These are phyloP conservation scores for Dinoponera quadriceps DNA, from an alignment of 1,140 invertebrate genomes.

Conservation along the genomic window DNA sequence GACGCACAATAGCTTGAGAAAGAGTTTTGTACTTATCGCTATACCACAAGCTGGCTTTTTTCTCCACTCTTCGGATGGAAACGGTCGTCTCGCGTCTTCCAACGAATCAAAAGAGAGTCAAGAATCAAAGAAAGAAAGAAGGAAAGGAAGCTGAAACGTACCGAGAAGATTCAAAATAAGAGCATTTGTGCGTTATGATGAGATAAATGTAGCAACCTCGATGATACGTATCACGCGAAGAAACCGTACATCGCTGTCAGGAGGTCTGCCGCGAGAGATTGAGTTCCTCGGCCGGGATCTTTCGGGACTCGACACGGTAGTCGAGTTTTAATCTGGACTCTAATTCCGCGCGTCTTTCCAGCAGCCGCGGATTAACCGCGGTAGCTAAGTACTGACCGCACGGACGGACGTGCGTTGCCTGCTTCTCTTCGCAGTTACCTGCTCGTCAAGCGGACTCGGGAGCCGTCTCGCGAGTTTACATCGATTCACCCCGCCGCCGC, in stretches of 20 bases:
- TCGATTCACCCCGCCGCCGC: conserved; percentile 63
- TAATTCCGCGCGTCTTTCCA: conserved; percentile 67
- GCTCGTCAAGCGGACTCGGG: conserved; percentile 59
- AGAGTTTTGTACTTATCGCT: no score
- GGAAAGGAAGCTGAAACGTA: no score
- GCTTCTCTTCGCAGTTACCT: conserved; percentile 48
- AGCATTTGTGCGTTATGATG: no score
- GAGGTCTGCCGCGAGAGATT: conserved; percentile 23
- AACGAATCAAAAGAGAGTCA: no score
- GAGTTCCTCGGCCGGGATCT: neutral
- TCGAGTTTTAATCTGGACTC: conserved; percentile 49
- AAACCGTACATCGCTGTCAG: neutral
- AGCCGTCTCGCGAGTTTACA: conserved; percentile 64
- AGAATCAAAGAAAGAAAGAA: neutral
- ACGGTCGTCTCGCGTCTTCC: no score
- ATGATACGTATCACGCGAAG: neutral
- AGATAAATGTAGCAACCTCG: neutral
- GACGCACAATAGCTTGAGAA: neutral
- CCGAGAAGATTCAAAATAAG: neutral
- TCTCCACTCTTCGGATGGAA: no score
- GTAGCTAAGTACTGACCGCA: conserved; percentile 45
- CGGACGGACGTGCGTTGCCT: conserved; percentile 20
- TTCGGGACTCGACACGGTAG: conserved; percentile 16
- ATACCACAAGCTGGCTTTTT: no score
- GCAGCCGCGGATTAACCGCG: conserved; percentile 66